Percentiles rank a stretch among this genome's conserved stretches.
These are phyloP conservation scores for Ceratitis capitata DNA, from an alignment of 1,140 invertebrate genomes.

Conservation along the genomic window DNA sequence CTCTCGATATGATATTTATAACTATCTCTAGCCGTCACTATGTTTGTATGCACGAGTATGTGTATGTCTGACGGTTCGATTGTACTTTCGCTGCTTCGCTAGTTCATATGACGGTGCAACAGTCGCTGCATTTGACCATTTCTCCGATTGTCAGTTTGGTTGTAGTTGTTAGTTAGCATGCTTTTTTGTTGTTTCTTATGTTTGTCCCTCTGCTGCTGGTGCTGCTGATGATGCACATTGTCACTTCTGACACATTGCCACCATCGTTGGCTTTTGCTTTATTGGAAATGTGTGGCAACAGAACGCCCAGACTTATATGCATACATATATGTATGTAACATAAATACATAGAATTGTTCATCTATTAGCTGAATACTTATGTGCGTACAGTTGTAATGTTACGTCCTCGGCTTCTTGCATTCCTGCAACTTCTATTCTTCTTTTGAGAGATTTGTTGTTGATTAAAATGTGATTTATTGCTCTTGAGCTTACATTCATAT, in stretches of 20 bases:
- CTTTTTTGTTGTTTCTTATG: no score
- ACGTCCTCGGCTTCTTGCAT: not conserved
- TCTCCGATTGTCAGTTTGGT: no score
- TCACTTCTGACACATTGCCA: conserved; percentile 17
- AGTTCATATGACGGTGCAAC: no score
- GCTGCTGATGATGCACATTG: not conserved
- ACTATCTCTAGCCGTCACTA: not conserved
- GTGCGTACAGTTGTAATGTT: not conserved
- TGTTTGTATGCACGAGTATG: not conserved
- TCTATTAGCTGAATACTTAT: no score
- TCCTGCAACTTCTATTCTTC: not conserved
- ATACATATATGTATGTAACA: not conserved
- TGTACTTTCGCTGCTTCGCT: no score
- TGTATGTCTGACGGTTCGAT: no score
- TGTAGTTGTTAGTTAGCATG: no score
- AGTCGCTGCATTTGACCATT: no score
- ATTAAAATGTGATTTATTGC: conserved; percentile 37
- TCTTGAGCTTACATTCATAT: not conserved
- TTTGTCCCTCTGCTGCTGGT: conserved; percentile 1
- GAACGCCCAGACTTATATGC: not conserved
- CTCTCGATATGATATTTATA: conserved; percentile 26
- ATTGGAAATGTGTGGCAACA: not conserved
- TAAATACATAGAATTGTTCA: not conserved
- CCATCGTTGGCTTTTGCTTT: not conserved
- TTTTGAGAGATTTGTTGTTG: conserved; percentile 31